phyloP scores from a whole-genome alignment of 2,797 vertebrate species.

The Leptoclinus maculatus region DNA sequence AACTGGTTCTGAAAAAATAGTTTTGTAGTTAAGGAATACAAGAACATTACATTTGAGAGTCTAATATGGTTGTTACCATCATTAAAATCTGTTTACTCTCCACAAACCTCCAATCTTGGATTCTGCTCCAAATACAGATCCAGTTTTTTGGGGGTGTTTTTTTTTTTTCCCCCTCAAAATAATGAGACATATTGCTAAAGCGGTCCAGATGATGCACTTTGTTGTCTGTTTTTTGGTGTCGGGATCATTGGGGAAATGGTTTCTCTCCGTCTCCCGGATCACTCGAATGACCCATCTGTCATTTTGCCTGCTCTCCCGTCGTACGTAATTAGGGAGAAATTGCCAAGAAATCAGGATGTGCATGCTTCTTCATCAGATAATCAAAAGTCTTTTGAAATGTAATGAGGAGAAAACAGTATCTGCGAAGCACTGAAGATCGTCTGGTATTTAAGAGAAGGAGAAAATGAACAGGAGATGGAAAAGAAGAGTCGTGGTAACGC shows the following conservation, averaged over 20 bases:
- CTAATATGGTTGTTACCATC: constrained; percentile 49
- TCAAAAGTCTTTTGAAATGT: constrained; percentile 66
- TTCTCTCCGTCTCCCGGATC: constrained; percentile 58
- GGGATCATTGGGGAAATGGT: constrained; percentile 65
- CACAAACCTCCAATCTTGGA: constrained; percentile 39
- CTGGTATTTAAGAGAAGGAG: constrained; percentile 12
- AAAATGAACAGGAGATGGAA: neutral
- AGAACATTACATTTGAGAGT: constrained; percentile 41
- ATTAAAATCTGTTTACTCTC: constrained; percentile 57
- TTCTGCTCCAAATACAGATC: constrained; percentile 43
- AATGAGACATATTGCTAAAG: constrained; percentile 68
- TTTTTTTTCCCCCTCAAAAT: constrained; percentile 30
- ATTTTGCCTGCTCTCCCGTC: constrained; percentile 48
- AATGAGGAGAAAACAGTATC: constrained; percentile 50
- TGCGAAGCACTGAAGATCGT: constrained; percentile 20
- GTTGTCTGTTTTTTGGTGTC: constrained; percentile 56
- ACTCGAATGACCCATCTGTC: constrained; percentile 76
- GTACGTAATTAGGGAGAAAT: constrained; percentile 72
- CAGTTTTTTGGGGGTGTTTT: neutral
- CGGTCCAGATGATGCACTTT: constrained; percentile 70
- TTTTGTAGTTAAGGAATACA: constrained; percentile 20
- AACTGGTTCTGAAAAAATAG: neutral
- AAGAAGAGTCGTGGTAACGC: neutral
- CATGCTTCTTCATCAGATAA: constrained; percentile 62
- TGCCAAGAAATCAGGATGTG: constrained; percentile 64